phyloP scores from a whole-genome alignment of 2,797 vertebrate genomes.

The Diplodus puntazzo region DNA sequence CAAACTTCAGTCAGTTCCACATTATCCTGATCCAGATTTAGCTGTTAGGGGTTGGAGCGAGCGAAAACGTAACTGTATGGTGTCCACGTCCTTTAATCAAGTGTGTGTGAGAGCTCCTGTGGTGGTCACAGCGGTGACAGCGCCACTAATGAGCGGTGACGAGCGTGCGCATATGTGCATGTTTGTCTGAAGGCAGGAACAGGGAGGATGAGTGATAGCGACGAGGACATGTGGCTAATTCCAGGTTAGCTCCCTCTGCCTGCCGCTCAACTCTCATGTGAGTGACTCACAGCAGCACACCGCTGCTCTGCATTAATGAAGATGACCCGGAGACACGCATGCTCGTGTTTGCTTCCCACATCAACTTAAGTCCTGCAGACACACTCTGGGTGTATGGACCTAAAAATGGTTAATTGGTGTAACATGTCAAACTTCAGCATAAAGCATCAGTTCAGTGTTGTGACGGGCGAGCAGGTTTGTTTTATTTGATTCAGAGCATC shows the following conservation, averaged over 20 bases:
- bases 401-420: neutral
- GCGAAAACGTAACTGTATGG: conserved; percentile 19
- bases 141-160: conserved; percentile 70
- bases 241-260: conserved; percentile 57
- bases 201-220: conserved; percentile 27
- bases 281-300: conserved; percentile 42
- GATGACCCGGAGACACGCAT: conserved; percentile 61
- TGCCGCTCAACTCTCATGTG: conserved; percentile 34
- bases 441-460: neutral
- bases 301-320: conserved; percentile 67
- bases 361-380: conserved; percentile 30
- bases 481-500: neutral
- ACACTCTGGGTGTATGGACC: neutral
- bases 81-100: conserved; percentile 56
- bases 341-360: conserved; percentile 58
- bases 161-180: conserved; percentile 47
- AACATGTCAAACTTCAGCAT: neutral
- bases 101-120: conserved; percentile 60
- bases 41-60: neutral
- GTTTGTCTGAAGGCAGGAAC: conserved; percentile 34
- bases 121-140: conserved; percentile 64
- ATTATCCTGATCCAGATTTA: conserved; percentile 12
- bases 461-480: neutral
- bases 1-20: neutral
- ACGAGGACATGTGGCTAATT: conserved; percentile 51